These are phyloP conservation scores for Scolopax mira DNA, from an alignment of 2,113 vertebrate genomes.

Conservation along the genomic window DNA sequence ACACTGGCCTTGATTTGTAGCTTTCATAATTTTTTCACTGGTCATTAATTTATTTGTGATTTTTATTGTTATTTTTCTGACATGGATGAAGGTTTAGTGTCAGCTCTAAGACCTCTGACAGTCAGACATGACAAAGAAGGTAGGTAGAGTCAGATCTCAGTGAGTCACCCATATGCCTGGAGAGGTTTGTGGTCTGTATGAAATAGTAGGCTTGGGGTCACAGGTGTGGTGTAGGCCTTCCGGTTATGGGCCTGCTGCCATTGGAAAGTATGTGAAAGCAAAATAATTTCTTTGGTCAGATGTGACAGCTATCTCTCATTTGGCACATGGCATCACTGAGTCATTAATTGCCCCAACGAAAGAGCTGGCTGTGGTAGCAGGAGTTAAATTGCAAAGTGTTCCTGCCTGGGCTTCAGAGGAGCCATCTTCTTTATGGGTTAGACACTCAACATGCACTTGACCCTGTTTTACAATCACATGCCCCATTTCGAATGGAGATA, in stretches of 20 bases:
- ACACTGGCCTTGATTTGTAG: neutral
- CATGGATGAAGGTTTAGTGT: neutral
- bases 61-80: neutral
- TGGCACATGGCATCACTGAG: neutral
- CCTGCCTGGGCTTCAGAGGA: neutral
- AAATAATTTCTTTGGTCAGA: neutral
- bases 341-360: neutral
- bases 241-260: neutral
- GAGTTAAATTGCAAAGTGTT: neutral
- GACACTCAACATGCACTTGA: neutral
- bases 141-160: neutral
- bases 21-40: neutral
- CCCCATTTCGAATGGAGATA: neutral
- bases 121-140: accelerated
- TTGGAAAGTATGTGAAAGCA: neutral
- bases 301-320: neutral
- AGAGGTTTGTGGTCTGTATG: neutral
- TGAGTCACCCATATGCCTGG: accelerated
- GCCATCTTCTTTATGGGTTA: neutral
- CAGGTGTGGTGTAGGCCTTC: neutral
- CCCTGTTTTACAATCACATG: neutral
- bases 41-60: neutral
- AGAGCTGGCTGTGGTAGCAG: neutral
- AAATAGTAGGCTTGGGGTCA: neutral
- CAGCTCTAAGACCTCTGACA: neutral